A percentile compares a stretch with the other conserved stretches of the same genome.
Evolutionary conservation across 64 coral and sea anemone genomes (phyloP).

Genomic region (Orbicella faveolata): DNA sequence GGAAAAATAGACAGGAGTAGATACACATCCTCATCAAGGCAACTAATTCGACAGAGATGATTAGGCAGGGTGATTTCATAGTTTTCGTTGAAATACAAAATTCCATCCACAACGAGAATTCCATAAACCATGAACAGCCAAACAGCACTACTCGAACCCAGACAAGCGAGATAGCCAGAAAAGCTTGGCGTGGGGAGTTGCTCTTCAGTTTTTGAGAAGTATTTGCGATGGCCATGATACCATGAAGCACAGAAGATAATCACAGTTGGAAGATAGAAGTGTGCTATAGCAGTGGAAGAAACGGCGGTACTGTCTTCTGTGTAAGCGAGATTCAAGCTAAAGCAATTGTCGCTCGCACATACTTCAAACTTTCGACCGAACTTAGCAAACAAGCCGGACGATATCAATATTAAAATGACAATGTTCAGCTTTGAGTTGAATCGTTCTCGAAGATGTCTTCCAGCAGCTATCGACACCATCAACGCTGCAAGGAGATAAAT

Average conservation of each 20-base stretch:
- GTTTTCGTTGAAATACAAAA: not conserved
- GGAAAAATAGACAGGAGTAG: conserved; percentile 16
- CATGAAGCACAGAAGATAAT: not conserved
- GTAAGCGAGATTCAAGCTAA: not conserved
- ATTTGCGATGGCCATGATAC: not conserved
- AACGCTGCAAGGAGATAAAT: not conserved
- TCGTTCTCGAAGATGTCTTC: not conserved
- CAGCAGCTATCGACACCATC: not conserved
- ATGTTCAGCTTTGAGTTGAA: not conserved
- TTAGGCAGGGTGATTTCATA: not conserved
- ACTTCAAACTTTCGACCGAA: not conserved
- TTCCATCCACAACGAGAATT: not conserved
- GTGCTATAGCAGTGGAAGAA: not conserved
- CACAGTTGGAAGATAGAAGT: not conserved
- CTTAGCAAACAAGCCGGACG: not conserved
- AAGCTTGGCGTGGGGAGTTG: not conserved
- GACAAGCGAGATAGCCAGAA: not conserved
- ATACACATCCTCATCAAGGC: conserved; percentile 4
- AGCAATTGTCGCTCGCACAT: conserved; percentile 1
- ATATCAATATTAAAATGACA: not conserved
- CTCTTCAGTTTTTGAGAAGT: not conserved
- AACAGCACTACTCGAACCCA: not conserved
- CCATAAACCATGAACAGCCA: not conserved
- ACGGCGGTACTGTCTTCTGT: not conserved
- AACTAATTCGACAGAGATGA: not conserved